Base-by-base conservation (phyloP, 2,888 invertebrate genomes). In the Conistra vaccinii region DNA sequence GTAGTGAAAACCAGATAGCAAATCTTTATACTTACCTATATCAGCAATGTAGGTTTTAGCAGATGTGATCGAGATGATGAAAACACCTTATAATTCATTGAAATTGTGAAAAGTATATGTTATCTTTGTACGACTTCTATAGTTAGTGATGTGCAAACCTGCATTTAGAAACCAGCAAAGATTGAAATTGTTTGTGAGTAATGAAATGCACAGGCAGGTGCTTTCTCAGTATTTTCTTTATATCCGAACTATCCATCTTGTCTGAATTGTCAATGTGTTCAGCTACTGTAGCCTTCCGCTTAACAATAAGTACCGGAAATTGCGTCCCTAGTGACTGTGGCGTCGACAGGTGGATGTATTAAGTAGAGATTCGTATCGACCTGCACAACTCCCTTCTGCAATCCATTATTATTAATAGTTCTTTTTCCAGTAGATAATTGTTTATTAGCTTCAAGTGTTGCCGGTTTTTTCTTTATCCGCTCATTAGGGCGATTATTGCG, bases 281-380 rank as follows among this genome's bases (percentile, higher is more conserved):
- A 74, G 79, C 62, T 70, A 69, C 85, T 70, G 72, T 76, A 81
- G 82, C 81, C 78, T 78, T 78, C 63, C 80, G 78, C 71, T 77
- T 72, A 81, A 86, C 86, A 87, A 85, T 85, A 78, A 76, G 78
- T 75, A 81, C 84, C 84, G 86, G 86, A 86, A 87, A 86, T 86
- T 87, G 80, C 80, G 85, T 85, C 83, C 83, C 81, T 73, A 68
- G 76, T 66, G 79, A 76, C 76, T 81, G 80, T 42, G 80, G 80
- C 81, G 84, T 26, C 84, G 85, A 81, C 76, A 76, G 85, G 83
- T 83, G 85, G 81, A 85, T 71, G 68, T 75, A 82, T 84, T 75
- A 67, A 81, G 60, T 68, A 55, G 35, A 85, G 83, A 81, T 84
- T 81, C 42, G 51, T 81, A 85, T 83, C 83, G 76, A 51, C 14